Conservation (phyloP, 2,113 vertebrate genomes). For the Meles meles region DNA sequence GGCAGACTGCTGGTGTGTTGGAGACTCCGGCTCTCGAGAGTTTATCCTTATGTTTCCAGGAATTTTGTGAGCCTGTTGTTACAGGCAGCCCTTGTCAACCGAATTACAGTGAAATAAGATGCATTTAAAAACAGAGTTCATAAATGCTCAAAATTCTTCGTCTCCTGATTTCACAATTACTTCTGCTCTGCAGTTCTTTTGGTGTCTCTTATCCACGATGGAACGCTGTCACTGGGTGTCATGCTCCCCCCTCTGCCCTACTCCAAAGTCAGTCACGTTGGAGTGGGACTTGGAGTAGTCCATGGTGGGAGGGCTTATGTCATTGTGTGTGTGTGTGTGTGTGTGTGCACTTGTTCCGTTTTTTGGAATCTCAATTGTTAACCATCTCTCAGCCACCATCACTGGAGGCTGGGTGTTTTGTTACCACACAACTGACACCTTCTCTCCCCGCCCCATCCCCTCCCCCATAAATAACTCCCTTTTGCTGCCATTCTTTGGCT, state of each 20-base stretch:
- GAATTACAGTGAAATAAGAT: not conserved
- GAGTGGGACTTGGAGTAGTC: not conserved
- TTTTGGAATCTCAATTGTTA: not conserved
- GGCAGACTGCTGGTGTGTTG: not conserved
- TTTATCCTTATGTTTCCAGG: not conserved
- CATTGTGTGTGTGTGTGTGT: not conserved
- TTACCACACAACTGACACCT: not conserved
- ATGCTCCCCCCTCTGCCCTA: fast-evolving
- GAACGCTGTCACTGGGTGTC: fast-evolving
- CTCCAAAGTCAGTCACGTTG: fast-evolving
- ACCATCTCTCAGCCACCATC: not conserved
- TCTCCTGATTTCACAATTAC: not conserved
- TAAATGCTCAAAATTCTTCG: not conserved
- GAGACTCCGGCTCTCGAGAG: not conserved
- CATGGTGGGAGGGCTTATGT: fast-evolving
- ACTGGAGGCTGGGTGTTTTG: not conserved
- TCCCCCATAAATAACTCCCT: not conserved
- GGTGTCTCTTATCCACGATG: fast-evolving
- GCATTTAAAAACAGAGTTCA: not conserved
- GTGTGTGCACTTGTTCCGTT: not conserved
- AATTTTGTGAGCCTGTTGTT: not conserved
- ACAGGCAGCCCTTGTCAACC: not conserved
- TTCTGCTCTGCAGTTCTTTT: fast-evolving
- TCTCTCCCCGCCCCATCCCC: not conserved
- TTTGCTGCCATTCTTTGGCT: not conserved